phyloP scores from a whole-genome alignment of 2,113 vertebrate species.

The Dissostichus mawsoni region DNA sequence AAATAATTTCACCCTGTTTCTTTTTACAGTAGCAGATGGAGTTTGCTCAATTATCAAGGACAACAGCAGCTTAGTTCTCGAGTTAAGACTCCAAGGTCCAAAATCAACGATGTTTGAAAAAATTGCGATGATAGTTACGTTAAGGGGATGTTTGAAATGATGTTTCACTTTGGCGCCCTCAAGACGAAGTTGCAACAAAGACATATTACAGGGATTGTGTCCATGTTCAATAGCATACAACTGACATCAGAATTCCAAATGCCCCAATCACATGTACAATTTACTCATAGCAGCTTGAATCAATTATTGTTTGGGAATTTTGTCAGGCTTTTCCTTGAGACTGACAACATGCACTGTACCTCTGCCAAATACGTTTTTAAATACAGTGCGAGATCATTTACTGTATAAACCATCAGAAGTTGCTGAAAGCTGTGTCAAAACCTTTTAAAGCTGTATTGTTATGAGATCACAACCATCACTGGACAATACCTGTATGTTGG shows the following conservation, averaged over 20 bases:
- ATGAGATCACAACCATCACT: background rate
- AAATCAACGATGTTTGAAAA: background rate
- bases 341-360: background rate
- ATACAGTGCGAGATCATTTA: background rate
- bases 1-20: background rate
- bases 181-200: background rate
- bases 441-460: no score
- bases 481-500: constrained; percentile 90
- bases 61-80: background rate
- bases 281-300: background rate
- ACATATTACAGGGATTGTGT: background rate
- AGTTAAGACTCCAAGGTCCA: background rate
- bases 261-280: background rate
- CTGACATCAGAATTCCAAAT: no score
- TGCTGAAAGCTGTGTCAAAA: background rate
- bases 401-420: background rate
- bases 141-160: background rate
- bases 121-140: background rate
- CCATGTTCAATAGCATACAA: background rate
- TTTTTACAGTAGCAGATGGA: background rate
- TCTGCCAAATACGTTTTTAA: background rate
- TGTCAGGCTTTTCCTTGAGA: background rate
- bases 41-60: background rate
- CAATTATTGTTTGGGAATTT: background rate
- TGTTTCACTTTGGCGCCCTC: background rate